phyloP scores from a whole-genome alignment of 2,797 vertebrate species.

The Clangula hyemalis region DNA sequence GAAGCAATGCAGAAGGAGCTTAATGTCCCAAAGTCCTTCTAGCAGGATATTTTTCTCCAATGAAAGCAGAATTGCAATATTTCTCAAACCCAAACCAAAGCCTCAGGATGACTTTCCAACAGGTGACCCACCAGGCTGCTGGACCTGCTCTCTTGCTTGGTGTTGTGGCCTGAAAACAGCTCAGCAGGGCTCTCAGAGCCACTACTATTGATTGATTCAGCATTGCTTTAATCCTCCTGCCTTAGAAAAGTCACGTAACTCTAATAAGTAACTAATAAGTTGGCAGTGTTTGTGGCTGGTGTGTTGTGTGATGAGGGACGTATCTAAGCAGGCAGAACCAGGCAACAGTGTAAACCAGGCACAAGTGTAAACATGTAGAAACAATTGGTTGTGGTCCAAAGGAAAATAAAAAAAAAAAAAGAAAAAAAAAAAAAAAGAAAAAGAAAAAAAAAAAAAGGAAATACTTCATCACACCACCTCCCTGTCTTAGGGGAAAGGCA shows the following conservation, averaged over 20 bases:
- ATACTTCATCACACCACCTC: background rate
- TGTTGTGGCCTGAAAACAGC: too few species aligned
- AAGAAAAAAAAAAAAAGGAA: too few species aligned
- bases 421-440: background rate
- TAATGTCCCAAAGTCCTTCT: background rate
- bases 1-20: background rate
- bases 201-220: background rate
- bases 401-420: background rate
- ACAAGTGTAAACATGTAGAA: too few species aligned
- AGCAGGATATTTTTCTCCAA: background rate
- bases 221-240: background rate
- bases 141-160: background rate
- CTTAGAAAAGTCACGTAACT: background rate
- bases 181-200: background rate
- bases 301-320: background rate
- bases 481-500: background rate
- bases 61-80: background rate
- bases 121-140: background rate
- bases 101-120: background rate
- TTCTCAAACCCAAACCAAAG: background rate
- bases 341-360: too few species aligned
- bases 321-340: too few species aligned
- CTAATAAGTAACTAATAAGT: too few species aligned
- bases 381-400: background rate
- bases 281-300: too few species aligned